Conservation (phyloP, 64 coral and sea anemone genomes). For the Acropora tenuis region DNA sequence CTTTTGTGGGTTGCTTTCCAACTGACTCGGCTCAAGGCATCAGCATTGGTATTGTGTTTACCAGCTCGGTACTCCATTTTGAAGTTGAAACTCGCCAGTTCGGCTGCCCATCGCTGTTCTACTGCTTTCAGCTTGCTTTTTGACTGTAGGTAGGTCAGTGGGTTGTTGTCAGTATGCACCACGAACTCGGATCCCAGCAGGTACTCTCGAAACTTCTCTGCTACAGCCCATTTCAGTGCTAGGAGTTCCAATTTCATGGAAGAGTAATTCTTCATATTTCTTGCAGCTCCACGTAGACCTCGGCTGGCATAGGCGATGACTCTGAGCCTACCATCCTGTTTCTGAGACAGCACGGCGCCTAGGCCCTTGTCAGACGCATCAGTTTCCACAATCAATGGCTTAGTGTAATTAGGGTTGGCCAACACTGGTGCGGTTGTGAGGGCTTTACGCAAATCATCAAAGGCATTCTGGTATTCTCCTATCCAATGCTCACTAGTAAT, state of each 20-base stretch:
- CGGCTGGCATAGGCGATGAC: conserved; percentile 34
- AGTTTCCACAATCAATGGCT: conserved; percentile 43
- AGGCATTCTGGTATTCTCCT: conserved; percentile 15
- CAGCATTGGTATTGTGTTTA: conserved; percentile 38
- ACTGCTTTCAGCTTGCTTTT: conserved; percentile 52
- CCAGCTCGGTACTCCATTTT: conserved; percentile 63
- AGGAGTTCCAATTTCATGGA: conserved; percentile 48
- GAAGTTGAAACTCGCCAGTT: conserved; percentile 60
- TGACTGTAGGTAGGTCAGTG: too few species aligned
- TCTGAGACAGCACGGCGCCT: conserved; percentile 30
- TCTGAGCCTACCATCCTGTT: conserved; percentile 19
- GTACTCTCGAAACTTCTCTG: conserved; percentile 17
- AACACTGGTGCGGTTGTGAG: conserved; percentile 60
- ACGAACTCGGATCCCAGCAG: neutral
- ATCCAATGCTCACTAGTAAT: conserved; percentile 37
- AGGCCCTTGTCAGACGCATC: conserved; percentile 56
- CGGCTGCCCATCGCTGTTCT: conserved; percentile 51
- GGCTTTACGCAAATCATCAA: neutral
- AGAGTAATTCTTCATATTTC: conserved; percentile 61
- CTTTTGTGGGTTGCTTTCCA: neutral
- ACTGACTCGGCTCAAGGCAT: conserved; percentile 22
- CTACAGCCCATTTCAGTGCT: neutral
- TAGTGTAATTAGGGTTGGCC: conserved; percentile 43
- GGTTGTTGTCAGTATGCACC: conserved; percentile 18
- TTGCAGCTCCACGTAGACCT: conserved; percentile 39